Evolutionary conservation across 2,888 invertebrate genomes (phyloP).

Genomic region (Hofmannophila pseudospretella): DNA sequence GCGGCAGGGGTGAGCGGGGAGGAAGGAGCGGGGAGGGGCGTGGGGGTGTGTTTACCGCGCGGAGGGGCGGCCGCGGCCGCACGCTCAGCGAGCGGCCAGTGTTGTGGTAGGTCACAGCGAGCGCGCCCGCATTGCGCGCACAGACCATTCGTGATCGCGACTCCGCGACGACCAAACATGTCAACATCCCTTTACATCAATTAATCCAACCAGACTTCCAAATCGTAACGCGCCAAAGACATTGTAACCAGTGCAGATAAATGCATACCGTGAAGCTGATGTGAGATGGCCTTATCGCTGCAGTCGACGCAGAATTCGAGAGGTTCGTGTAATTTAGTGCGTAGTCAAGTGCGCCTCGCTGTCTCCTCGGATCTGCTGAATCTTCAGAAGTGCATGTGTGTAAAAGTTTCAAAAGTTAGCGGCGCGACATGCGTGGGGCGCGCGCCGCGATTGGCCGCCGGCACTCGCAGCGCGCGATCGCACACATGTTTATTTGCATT

Average conservation of each 20-base stretch:
- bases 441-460: slow-evolving; percentile 61
- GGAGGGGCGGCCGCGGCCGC: slow-evolving; percentile 49
- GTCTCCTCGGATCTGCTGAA: slow-evolving; percentile 32
- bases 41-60: slow-evolving; percentile 69
- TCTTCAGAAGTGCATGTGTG: slow-evolving; percentile 50
- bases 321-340: slow-evolving; percentile 64
- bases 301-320: slow-evolving; percentile 76
- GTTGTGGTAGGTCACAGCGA: slow-evolving; percentile 81
- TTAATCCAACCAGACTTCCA: neutral
- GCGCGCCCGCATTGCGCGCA: slow-evolving; percentile 52
- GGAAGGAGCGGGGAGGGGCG: slow-evolving; percentile 44
- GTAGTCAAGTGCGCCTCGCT: slow-evolving; percentile 25
- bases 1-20: slow-evolving; percentile 21
- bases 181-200: slow-evolving; percentile 21
- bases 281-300: slow-evolving; percentile 79
- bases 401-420: slow-evolving; percentile 69
- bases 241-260: slow-evolving; percentile 52
- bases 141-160: slow-evolving; percentile 54
- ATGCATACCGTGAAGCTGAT: slow-evolving; percentile 70
- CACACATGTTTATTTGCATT: slow-evolving; percentile 75
- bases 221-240: slow-evolving; percentile 15
- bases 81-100: slow-evolving; percentile 60
- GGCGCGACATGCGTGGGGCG: slow-evolving; percentile 65
- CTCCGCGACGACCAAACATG: slow-evolving; percentile 58
- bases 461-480: neutral